phyloP scores from a whole-genome alignment of 2,888 invertebrate genomes.

The Leptinotarsa tumamoca region DNA sequence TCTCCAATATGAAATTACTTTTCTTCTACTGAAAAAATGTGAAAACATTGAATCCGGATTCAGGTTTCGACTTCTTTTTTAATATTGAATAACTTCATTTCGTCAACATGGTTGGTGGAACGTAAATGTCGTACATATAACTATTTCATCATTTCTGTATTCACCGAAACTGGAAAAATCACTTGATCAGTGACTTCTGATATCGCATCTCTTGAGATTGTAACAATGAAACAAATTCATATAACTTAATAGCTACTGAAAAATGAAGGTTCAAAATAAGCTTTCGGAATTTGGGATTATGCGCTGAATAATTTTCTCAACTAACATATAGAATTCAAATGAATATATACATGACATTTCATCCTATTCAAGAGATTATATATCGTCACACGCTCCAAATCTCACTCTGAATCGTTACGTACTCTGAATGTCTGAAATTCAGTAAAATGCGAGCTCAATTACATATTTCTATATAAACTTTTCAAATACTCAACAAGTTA shows the following conservation, averaged over 20 bases:
- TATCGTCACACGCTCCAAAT: background rate
- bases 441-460: background rate
- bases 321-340: constrained; percentile 28
- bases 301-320: constrained; percentile 23
- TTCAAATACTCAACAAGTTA: constrained; percentile 2
- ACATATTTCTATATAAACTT: constrained; percentile 1
- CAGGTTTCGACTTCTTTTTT: too few relatives aligned
- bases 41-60: too few relatives aligned
- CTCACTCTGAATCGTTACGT: constrained; percentile 30
- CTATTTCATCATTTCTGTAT: too few relatives aligned
- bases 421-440: background rate
- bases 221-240: background rate
- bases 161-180: too few relatives aligned
- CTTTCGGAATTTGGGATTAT: background rate
- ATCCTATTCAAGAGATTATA: constrained; percentile 15
- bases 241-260: background rate
- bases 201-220: too few relatives aligned
- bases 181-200: too few relatives aligned
- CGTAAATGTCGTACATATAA: too few relatives aligned
- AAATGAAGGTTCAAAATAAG: background rate
- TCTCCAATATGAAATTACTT: too few relatives aligned
- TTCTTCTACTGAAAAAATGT: too few relatives aligned
- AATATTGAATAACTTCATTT: too few relatives aligned
- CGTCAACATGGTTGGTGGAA: too few relatives aligned
- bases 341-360: constrained; percentile 22